Percentiles rank a stretch among this genome's conserved stretches.
Conservation (phyloP, 2,113 vertebrate species). For the Peromyscus leucopus region DNA sequence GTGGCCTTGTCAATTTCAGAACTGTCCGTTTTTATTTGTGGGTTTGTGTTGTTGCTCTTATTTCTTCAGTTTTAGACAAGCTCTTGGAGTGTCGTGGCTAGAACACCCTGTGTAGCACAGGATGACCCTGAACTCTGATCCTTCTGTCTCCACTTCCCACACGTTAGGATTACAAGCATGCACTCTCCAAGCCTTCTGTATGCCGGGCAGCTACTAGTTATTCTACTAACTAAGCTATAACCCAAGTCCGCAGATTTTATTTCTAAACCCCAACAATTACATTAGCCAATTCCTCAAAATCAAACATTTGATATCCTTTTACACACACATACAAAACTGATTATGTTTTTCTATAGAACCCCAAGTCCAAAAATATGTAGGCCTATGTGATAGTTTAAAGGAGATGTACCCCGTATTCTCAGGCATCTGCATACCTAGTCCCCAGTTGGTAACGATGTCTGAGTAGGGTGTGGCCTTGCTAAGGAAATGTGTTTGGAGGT, state of each 20-base stretch:
- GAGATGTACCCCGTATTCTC: not conserved
- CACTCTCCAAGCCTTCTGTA: not conserved
- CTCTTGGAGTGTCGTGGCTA: too few relatives aligned
- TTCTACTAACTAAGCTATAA: not conserved
- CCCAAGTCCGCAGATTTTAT: not conserved
- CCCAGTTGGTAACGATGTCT: not conserved
- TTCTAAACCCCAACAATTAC: not conserved
- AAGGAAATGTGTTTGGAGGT: not conserved
- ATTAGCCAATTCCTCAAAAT: not conserved
- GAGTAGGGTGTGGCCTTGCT: not conserved
- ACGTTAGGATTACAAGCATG: not conserved
- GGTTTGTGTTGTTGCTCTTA: not conserved
- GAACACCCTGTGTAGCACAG: not conserved
- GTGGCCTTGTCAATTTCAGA: not conserved
- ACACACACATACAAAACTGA: too few relatives aligned
- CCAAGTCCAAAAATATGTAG: not conserved
- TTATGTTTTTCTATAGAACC: constrained; percentile 22
- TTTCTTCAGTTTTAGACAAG: too few relatives aligned
- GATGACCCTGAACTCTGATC: not conserved
- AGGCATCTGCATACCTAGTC: not conserved
- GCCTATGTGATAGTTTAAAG: not conserved
- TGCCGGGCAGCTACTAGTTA: not conserved
- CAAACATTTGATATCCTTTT: not conserved
- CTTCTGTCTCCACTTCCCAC: not conserved
- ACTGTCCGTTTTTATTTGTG: not conserved